phyloP scores from a whole-genome alignment of 2,113 vertebrate genomes.

The Pituophis catenifer region DNA sequence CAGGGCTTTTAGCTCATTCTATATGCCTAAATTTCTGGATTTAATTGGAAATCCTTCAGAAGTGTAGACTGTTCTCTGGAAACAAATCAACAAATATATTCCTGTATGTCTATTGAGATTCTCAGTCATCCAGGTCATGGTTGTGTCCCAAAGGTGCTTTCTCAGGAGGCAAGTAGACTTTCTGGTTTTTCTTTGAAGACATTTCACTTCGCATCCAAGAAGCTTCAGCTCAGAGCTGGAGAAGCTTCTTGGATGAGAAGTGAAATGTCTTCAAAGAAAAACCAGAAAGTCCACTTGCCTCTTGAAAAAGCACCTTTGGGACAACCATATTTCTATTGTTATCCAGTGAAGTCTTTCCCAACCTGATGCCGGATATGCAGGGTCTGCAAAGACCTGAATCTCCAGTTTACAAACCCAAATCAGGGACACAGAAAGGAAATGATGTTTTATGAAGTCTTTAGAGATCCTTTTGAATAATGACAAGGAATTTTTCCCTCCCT shows the following conservation, averaged over 20 bases:
- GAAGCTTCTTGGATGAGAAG: too few species aligned
- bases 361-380: neutral
- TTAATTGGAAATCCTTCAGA: neutral
- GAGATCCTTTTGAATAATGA: neutral
- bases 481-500: constrained; percentile 42
- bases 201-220: too few species aligned
- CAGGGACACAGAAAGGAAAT: neutral
- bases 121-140: too few species aligned
- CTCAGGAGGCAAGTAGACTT: too few species aligned
- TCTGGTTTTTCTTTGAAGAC: too few species aligned
- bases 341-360: neutral
- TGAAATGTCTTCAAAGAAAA: too few species aligned
- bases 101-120: too few species aligned
- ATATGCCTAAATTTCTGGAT: neutral
- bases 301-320: too few species aligned
- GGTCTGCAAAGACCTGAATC: neutral
- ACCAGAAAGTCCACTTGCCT: too few species aligned
- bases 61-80: neutral
- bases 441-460: neutral
- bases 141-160: too few species aligned
- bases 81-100: neutral
- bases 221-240: too few species aligned
- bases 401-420: neutral
- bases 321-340: neutral
- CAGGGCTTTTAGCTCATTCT: neutral